Base-by-base conservation (phyloP, 2,888 invertebrate genomes). In the Ligdia adustata region DNA sequence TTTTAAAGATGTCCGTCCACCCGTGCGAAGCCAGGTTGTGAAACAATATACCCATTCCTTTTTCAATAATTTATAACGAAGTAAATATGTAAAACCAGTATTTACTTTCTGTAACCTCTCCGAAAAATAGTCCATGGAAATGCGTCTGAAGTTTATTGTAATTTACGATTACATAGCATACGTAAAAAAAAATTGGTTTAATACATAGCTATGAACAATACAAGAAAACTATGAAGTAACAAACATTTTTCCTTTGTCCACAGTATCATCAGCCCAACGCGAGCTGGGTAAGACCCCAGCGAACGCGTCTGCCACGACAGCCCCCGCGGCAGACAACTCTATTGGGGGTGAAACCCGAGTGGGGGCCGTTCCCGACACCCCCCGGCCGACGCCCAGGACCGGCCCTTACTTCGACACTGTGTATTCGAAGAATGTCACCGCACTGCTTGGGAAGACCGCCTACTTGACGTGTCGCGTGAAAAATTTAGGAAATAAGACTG, bases 401-500 rank as follows among this genome's bases (percentile, higher is more conserved):
- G 94, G 94, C n/a, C 95, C 95, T 9, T 94, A 94, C 76, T 95
- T 96, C 76, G 95, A 96, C 79, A 91, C 93, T 67, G 89, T 92
- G 43, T 93, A 93, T 20, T 94, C 95, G 32, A 94, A 94, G 80
- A 94, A 94, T 79, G 91, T 93, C 55, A 97, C 97, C 15, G 97
- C 97, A 0, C 91, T 97, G 33, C 91, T 97, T 45, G 97, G 97
- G 60, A 97, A 97, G 83, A 97, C 97, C 22, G 97, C 97, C 34
- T 97, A 96, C 75, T 91, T 97, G 62, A 97, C 95, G 78, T 97
- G 97, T 84, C 93, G 96, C 53, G 96, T 97, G 57, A 96, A 96
- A 90, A 97, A 97, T 89, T 91, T 97, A 78, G 96, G 96, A 60
- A 97, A 97, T 91, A 95, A 96, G 90, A 97, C 97, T 87, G 97